These are phyloP conservation scores for Magallana angulata DNA, from an alignment of 1,140 invertebrate genomes.

Conservation along the genomic window DNA sequence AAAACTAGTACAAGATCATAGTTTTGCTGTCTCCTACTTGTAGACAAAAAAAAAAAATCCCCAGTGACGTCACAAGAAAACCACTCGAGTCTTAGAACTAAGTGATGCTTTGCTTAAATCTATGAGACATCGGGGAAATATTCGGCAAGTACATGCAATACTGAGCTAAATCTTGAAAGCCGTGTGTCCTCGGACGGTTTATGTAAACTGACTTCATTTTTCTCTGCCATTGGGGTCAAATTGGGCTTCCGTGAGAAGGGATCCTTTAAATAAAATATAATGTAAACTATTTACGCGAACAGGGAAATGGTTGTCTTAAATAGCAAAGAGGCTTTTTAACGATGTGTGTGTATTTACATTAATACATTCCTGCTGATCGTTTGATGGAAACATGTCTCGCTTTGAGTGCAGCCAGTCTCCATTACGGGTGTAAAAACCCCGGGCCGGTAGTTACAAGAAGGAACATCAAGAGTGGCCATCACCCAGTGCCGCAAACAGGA, in stretches of 20 bases:
- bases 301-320: constrained; percentile 23
- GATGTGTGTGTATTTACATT: constrained; percentile 30
- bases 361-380: not conserved
- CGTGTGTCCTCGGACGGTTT: constrained; percentile 18
- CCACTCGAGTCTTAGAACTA: no score
- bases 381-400: not conserved
- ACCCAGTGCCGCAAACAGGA: no score
- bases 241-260: constrained; percentile 10
- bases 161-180: not conserved
- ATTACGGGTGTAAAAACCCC: not conserved
- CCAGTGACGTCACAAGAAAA: not conserved
- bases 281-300: constrained; percentile 5
- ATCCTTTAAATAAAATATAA: constrained; percentile 13
- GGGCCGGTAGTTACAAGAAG: no score
- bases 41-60: no score
- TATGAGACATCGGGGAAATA: not conserved
- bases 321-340: constrained; percentile 28
- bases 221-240: not conserved
- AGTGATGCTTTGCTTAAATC: not conserved
- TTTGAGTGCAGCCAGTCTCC: not conserved
- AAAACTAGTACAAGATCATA: no score
- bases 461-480: no score
- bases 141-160: not conserved
- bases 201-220: constrained; percentile 14
- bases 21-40: no score